phyloP scores from a whole-genome alignment of 2,113 vertebrate genomes.

The Chaenocephalus aceratus region DNA sequence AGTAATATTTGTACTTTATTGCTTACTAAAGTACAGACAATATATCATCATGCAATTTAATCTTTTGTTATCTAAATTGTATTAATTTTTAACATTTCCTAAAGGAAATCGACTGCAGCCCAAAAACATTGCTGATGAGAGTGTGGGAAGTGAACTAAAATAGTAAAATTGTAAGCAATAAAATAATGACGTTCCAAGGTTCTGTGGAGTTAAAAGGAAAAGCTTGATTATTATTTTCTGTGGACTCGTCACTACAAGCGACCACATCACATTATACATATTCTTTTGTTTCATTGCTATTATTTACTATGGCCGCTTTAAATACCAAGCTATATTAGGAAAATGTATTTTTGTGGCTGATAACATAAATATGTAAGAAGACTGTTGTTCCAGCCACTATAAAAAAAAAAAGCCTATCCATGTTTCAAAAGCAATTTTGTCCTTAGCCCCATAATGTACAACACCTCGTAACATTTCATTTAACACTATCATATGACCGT shows the following conservation, averaged over 20 bases:
- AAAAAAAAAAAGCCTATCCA: conserved; percentile 13
- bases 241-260: background rate
- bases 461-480: conserved; percentile 51
- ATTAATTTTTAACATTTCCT: too few species aligned
- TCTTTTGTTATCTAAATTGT: background rate
- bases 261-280: background rate
- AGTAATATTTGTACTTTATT: conserved; percentile 9
- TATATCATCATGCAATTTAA: background rate
- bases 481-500: conserved; percentile 22
- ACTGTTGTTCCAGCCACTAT: conserved; percentile 13
- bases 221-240: background rate
- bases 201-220: background rate
- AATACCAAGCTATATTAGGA: background rate
- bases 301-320: background rate
- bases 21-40: background rate
- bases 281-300: background rate
- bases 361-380: background rate
- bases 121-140: too few species aligned
- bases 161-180: too few species aligned
- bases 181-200: background rate
- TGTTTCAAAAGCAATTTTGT: conserved; percentile 46
- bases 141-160: too few species aligned
- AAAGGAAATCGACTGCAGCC: too few species aligned
- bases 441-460: conserved; percentile 27
- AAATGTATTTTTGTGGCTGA: conserved; percentile 1